These are phyloP conservation scores for Nemapogon koenigi DNA, from an alignment of 2,888 invertebrate species.

Conservation along the genomic window DNA sequence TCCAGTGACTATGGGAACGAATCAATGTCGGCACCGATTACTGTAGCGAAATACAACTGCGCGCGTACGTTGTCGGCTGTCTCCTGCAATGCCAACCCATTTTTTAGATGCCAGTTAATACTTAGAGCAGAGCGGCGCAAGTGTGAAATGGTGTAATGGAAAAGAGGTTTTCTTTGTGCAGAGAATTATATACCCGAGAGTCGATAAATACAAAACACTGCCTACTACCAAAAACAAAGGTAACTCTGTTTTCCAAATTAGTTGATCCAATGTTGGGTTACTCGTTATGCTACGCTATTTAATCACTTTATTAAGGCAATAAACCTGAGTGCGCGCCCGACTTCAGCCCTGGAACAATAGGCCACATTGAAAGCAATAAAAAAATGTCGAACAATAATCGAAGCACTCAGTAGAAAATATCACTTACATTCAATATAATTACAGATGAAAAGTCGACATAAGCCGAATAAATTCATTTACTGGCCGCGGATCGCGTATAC, in stretches of 20 bases:
- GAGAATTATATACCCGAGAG: no score
- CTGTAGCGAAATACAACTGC: no score
- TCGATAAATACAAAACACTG: no score
- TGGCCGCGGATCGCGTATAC: constrained; percentile 17
- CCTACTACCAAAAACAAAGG: no score
- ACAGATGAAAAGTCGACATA: constrained; percentile 28
- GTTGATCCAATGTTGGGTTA: constrained; percentile 31
- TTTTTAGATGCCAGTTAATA: no score
- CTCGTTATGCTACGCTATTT: constrained; percentile 41
- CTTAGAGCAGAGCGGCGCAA: no score
- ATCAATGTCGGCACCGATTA: no score
- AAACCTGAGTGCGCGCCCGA: constrained; percentile 23
- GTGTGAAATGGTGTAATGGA: no score
- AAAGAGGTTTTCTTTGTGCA: no score
- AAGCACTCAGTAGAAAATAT: constrained; percentile 31
- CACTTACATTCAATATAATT: constrained; percentile 35
- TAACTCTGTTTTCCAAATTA: constrained; percentile 39
- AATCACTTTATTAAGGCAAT: constrained; percentile 52
- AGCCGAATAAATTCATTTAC: constrained; percentile 28
- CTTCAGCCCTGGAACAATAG: constrained; percentile 37
- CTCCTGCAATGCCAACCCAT: no score
- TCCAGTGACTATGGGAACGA: no score
- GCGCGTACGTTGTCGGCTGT: no score
- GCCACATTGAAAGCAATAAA: constrained; percentile 39
- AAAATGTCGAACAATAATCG: constrained; percentile 39